Base-by-base conservation (phyloP, 2,888 invertebrate species). In the Helicoverpa assulta region DNA sequence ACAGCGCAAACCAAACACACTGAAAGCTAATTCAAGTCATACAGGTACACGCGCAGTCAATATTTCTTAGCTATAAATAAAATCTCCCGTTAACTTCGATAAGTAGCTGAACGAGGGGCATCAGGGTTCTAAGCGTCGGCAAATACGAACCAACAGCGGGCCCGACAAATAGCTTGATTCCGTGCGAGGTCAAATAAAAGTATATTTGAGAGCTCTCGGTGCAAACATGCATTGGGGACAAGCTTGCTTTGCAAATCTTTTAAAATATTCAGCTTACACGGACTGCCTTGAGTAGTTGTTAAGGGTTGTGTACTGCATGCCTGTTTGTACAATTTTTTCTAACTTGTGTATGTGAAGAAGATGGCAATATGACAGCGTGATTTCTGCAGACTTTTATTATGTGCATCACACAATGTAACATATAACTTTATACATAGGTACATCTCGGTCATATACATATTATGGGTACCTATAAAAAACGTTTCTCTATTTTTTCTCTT, bases 121-220 rank as follows among this genome's bases (percentile, higher is more conserved):
- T 70, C 59, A 62, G 69, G 19, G 47, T 40, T 47, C 57, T 69
- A 73, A 82, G 80, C 74, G 65, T 76, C 70, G 16, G 80, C 76
- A 81, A 81, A 83, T 70, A 83, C 68, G 43, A 65, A 12, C 37
- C 67, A 40, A 73, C 66, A 43, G 43, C 43, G 43, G 43, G 43
- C 67, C 59, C 60, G 67, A 73, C 83, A 80, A 86, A 86, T 75
- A 82, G 66, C 76, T 58, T 81, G 81, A 86, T 83, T 83, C 78
- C 63, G 59, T 58, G 37, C 83, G 69, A 83, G 78, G 53, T 80
- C 83, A 78, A 84, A 84, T 74, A 79, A 70, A 80, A 80, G 72
- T 80, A 71, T 81, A 81, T 84, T 81, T 73, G 77, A 70, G 66
- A 67, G 64, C 69, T 73, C 69, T 62, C 56, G 67, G 21, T 72